phyloP scores from a whole-genome alignment of 2,797 vertebrate genomes.

The Eidolon dupreanum region DNA sequence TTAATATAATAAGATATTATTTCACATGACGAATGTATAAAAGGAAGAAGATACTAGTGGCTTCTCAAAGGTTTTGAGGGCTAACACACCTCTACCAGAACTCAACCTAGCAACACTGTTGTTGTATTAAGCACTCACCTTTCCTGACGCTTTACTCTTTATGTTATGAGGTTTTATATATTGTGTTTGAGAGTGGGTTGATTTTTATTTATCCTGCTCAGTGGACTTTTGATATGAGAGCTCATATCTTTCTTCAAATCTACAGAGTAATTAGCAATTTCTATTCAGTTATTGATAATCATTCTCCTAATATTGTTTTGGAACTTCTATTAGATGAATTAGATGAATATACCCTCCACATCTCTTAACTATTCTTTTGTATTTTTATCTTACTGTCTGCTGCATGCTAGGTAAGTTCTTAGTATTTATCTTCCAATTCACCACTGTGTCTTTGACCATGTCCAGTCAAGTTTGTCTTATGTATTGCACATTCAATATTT shows the following conservation, averaged over 20 bases:
- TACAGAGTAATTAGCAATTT: neutral
- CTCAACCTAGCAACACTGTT: neutral
- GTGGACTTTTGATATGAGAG: neutral
- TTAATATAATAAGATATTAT: neutral
- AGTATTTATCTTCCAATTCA: neutral
- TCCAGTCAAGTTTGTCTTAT: neutral
- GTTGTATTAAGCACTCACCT: neutral
- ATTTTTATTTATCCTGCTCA: neutral
- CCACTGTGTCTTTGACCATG: neutral
- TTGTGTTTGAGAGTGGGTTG: neutral
- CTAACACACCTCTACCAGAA: neutral
- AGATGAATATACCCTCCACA: neutral
- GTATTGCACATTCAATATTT: neutral
- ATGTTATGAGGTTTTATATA: neutral
- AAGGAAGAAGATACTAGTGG: neutral
- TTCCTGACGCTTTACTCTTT: neutral
- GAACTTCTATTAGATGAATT: neutral
- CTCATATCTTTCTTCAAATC: neutral
- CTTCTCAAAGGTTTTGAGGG: neutral
- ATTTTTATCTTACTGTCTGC: neutral
- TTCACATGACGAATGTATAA: neutral
- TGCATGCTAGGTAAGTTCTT: neutral
- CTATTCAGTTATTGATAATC: neutral
- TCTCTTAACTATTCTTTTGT: neutral
- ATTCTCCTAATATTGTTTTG: neutral